phyloP scores from a whole-genome alignment of 1,140 invertebrate species.

The Cotesia chilonis region DNA sequence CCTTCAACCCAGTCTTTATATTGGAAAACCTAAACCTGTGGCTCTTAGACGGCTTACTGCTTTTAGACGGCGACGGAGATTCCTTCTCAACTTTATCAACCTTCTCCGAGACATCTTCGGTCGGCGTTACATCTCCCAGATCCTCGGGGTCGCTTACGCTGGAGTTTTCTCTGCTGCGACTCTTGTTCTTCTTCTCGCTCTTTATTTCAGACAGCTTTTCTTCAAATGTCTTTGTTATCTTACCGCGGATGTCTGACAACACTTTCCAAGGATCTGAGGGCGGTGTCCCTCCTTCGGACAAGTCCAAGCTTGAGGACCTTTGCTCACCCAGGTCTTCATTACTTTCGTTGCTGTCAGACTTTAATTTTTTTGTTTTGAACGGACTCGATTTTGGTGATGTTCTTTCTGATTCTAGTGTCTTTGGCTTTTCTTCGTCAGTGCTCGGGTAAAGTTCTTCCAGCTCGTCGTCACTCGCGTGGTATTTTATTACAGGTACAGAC shows the following conservation, averaged over 20 bases:
- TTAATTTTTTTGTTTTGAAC: constrained; percentile 49
- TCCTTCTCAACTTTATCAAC: constrained; percentile 52
- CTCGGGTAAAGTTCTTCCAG: constrained; percentile 73
- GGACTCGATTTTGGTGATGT: constrained; percentile 48
- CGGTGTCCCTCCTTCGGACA: constrained; percentile 60
- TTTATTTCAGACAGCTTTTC: constrained; percentile 72
- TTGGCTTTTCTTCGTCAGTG: constrained; percentile 69
- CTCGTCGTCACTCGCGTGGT: constrained; percentile 77
- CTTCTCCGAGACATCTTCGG: constrained; percentile 45
- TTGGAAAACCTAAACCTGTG: constrained; percentile 57
- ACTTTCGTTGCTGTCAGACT: constrained; percentile 44
- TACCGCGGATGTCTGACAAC: constrained; percentile 68
- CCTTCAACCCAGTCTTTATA: constrained; percentile 59
- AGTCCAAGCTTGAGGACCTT: constrained; percentile 62
- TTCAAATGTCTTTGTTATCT: constrained; percentile 74
- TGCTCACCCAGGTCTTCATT: constrained; percentile 55
- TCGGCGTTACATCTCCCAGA: constrained; percentile 55
- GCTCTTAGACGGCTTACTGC: constrained; percentile 36
- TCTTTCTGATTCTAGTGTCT: constrained; percentile 64
- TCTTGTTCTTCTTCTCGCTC: constrained; percentile 56
- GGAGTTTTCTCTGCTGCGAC: constrained; percentile 64
- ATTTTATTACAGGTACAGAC: constrained; percentile 73
- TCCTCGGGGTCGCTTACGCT: constrained; percentile 72
- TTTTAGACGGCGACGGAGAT: constrained; percentile 39
- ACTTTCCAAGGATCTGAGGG: constrained; percentile 68